phyloP scores from a whole-genome alignment of 2,888 invertebrate genomes.

The Watsonalla cultraria region DNA sequence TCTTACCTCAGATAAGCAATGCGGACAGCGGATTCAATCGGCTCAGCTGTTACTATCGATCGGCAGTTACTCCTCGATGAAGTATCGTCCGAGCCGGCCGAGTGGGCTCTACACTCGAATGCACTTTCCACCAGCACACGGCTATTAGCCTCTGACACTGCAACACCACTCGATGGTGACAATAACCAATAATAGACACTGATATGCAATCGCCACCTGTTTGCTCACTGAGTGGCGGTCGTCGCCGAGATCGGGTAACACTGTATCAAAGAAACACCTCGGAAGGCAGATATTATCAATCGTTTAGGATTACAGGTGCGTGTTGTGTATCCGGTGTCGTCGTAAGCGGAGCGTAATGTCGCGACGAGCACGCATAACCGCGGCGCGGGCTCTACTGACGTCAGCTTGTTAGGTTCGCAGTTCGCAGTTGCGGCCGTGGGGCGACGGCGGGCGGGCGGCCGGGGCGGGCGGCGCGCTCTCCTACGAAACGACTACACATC shows the following conservation, averaged over 20 bases:
- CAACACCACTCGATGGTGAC: constrained; percentile 41
- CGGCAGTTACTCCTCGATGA: constrained; percentile 38
- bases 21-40: constrained; percentile 46
- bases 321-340: constrained; percentile 34
- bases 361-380: constrained; percentile 29
- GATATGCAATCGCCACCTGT: constrained; percentile 59
- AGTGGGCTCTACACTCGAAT: constrained; percentile 37
- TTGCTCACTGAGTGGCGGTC: constrained; percentile 29
- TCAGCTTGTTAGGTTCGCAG: constrained; percentile 35
- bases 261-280: constrained; percentile 6
- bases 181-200: constrained; percentile 56
- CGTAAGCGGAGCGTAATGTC: constrained; percentile 21
- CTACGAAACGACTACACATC: constrained; percentile 56
- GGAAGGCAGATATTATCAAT: constrained; percentile 21
- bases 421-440: constrained; percentile 32
- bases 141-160: constrained; percentile 48
- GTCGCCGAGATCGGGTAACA: constrained; percentile 21
- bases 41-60: constrained; percentile 69
- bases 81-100: constrained; percentile 25
- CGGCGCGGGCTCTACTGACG: constrained; percentile 62
- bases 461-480: constrained; percentile 30
- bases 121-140: constrained; percentile 41
- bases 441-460: constrained; percentile 40
- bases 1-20: constrained; percentile 53
- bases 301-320: constrained; percentile 20